These are phyloP conservation scores for Dynastes grantii DNA, from an alignment of 2,888 invertebrate species.

Conservation along the genomic window DNA sequence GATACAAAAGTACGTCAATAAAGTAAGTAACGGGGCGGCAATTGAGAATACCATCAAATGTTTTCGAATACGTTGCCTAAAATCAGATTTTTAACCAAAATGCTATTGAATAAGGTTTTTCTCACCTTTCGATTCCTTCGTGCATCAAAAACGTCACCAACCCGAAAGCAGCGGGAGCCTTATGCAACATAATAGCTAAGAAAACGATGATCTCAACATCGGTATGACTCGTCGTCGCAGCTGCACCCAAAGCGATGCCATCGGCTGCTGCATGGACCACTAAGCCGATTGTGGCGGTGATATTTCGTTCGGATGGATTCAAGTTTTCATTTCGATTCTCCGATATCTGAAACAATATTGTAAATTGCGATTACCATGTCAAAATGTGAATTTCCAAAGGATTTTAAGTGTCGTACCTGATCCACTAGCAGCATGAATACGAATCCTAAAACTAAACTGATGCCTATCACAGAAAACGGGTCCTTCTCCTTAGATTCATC, in stretches of 20 bases:
- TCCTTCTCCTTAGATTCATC: slow-evolving; percentile 71
- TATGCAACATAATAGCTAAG: slow-evolving; percentile 98
- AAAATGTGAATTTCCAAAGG: too few species aligned
- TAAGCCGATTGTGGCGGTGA: slow-evolving; percentile 96
- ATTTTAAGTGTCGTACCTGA: slow-evolving; percentile 72
- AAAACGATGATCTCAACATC: slow-evolving; percentile 99
- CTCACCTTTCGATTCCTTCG: slow-evolving; percentile 89
- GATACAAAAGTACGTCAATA: slow-evolving; percentile 94
- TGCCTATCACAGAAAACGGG: slow-evolving; percentile 88
- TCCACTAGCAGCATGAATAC: slow-evolving; percentile 98
- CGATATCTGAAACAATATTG: slow-evolving; percentile 70
- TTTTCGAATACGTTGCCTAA: slow-evolving; percentile 84
- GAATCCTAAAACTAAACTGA: slow-evolving; percentile 95
- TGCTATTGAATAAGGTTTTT: neutral
- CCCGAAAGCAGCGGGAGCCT: slow-evolving; percentile 99
- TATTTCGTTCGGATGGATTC: slow-evolving; percentile 79
- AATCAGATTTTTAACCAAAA: slow-evolving; percentile 22
- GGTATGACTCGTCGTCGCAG: slow-evolving; percentile 95
- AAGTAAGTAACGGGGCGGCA: slow-evolving; percentile 91
- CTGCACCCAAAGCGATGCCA: slow-evolving; percentile 98
- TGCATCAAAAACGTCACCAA: slow-evolving; percentile 97
- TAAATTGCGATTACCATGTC: neutral
- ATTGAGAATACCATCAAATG: slow-evolving; percentile 94
- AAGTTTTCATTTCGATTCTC: slow-evolving; percentile 75
- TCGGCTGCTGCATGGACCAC: slow-evolving; percentile 99